Conservation (phyloP, 2,888 invertebrate genomes). For the Bombylius discolor region DNA sequence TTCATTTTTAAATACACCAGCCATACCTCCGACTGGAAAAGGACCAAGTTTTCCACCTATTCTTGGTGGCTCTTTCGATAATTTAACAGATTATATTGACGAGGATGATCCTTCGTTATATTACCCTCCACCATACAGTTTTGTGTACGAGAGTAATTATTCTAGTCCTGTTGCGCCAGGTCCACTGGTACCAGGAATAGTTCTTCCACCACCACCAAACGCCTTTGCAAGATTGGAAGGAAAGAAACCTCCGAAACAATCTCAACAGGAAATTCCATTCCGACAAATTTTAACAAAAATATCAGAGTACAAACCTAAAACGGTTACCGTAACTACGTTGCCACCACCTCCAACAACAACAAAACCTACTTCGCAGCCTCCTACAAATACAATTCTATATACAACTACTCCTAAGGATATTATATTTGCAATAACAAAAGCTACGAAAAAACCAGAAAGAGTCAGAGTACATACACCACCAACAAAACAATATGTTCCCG, state of each 20-base stretch:
- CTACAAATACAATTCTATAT: constrained; percentile 28
- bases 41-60: constrained; percentile 34
- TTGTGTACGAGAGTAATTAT: constrained; percentile 69
- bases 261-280: constrained; percentile 17
- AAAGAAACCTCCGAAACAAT: constrained; percentile 14
- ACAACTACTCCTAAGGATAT: constrained; percentile 31
- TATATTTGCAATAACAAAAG: constrained; percentile 1
- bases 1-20: constrained; percentile 19
- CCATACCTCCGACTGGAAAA: constrained; percentile 20
- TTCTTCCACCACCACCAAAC: constrained; percentile 76
- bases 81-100: constrained; percentile 64
- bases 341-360: constrained; percentile 34
- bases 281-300: constrained; percentile 25
- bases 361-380: constrained; percentile 31
- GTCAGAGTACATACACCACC: not conserved
- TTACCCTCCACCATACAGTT: constrained; percentile 84
- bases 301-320: constrained; percentile 23
- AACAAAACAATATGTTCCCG: not conserved
- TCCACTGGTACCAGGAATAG: constrained; percentile 77
- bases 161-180: constrained; percentile 63
- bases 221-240: constrained; percentile 65
- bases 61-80: constrained; percentile 39
- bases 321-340: constrained; percentile 19
- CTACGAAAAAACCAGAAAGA: not conserved
- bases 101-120: constrained; percentile 85